Evolutionary conservation across 2,797 vertebrate genomes (phyloP).

Genomic region (Philypnodon macrostomus): DNA sequence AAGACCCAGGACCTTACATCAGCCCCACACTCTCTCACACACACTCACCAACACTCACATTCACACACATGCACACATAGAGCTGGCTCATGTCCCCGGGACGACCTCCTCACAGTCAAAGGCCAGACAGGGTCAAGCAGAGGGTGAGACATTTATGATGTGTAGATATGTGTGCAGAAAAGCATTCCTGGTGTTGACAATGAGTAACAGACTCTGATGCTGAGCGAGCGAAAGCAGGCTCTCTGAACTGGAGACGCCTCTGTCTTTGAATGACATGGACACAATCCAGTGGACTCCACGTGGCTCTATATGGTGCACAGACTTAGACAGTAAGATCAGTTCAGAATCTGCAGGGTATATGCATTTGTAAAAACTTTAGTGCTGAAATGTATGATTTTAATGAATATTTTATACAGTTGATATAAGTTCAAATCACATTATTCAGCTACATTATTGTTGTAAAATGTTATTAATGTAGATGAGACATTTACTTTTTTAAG

Average conservation of each 20-base stretch:
- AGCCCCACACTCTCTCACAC: slow-evolving; percentile 26
- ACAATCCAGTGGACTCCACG: slow-evolving; percentile 23
- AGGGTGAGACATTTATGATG: slow-evolving; percentile 78
- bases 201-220: slow-evolving; percentile 59
- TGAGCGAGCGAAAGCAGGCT: slow-evolving; percentile 54
- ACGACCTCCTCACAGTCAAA: slow-evolving; percentile 59
- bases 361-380: no score
- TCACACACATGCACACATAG: no score
- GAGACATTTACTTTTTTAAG: background rate
- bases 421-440: no score
- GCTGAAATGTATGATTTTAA: no score
- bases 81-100: slow-evolving; percentile 49
- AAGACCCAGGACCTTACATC: slow-evolving; percentile 51
- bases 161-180: slow-evolving; percentile 76
- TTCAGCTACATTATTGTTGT: no score
- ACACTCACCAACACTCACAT: no score
- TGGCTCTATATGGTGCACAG: background rate
- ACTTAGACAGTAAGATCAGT: no score
- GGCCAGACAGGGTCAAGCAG: slow-evolving; percentile 70
- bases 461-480: no score
- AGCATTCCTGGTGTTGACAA: slow-evolving; percentile 69
- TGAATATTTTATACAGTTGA: no score
- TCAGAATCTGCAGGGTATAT: no score
- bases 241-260: slow-evolving; percentile 24
- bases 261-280: slow-evolving; percentile 37